Evolutionary conservation across 2,888 invertebrate species (phyloP), one percentile per base, ranked within the genome.

Genomic region (Allacma fusca): DNA sequence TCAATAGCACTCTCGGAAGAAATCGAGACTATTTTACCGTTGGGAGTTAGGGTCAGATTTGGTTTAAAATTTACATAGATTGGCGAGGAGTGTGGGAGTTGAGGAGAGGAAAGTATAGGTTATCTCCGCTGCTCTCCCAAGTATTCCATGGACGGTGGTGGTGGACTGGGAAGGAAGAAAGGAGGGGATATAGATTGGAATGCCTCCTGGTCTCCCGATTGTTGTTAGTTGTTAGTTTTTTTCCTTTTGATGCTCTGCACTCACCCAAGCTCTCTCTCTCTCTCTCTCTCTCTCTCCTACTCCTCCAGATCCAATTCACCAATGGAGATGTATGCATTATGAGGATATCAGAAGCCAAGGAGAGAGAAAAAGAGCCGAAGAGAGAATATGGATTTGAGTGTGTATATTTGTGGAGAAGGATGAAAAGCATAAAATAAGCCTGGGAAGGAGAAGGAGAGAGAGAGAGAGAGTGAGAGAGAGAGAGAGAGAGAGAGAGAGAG

Each of bases 41-140:
- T 16, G 70, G 70, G 70, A 70, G 19, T 70, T 50, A 70, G 70
- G 70, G 50, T 50, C 50, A 50, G 70, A 43, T 62, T 50, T 50
- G 24, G 24, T 70, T 40, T 70, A 70, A 70, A 70, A 70, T 70
- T 70, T 70, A 44, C 70, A 44, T 50, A 70, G 44, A 70, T 70
- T 70, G 44, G 70, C 50, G n/a, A n/a, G 34, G 40, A 26, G 50
- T 50, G 70, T 70, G 43, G n/a, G 44, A 70, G 50, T 21, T 12
- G 62, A 26, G 62, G 26, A 62, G 16, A 57, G 57, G 7, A 19
- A 21, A 62, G 24, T 24, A 24, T 62, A 12, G 62, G 26, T n/a
- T 26, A 23, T 4, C 57, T 23, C 16, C 24, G 23, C 23, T 62
- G 34, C 29, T 29, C 40, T 40, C 23, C 1, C 1, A 34, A 43